These are phyloP conservation scores for Hyperoplus immaculatus DNA, from an alignment of 2,797 vertebrate genomes.

Conservation along the genomic window DNA sequence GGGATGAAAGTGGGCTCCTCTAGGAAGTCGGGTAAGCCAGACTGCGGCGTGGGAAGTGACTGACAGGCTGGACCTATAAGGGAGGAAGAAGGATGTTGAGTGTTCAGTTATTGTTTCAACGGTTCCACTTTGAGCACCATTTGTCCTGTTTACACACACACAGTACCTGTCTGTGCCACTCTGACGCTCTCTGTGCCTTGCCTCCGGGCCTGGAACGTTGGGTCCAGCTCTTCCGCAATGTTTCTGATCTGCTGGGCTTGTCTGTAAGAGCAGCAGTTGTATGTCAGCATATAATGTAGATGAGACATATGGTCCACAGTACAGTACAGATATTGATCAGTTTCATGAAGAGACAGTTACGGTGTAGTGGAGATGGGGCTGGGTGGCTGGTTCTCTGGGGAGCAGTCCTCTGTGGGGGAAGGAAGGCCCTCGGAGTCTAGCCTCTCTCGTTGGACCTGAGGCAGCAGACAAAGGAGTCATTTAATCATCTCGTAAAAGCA, in stretches of 20 bases:
- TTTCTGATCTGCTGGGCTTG: slow-evolving; percentile 78
- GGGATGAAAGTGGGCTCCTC: slow-evolving; percentile 86
- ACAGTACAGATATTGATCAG: neutral
- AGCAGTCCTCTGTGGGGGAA: slow-evolving; percentile 80
- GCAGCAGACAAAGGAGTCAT: neutral
- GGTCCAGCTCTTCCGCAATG: slow-evolving; percentile 86
- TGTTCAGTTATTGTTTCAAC: slow-evolving; percentile 19
- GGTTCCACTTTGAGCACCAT: neutral
- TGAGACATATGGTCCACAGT: no score
- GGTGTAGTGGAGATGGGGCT: slow-evolving; percentile 62
- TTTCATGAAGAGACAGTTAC: slow-evolving; percentile 63
- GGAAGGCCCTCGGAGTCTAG: slow-evolving; percentile 85
- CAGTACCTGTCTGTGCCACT: slow-evolving; percentile 64
- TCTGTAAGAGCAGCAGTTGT: slow-evolving; percentile 57
- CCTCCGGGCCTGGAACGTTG: slow-evolving; percentile 84
- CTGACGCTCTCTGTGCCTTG: slow-evolving; percentile 42
- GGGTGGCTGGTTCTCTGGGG: slow-evolving; percentile 76
- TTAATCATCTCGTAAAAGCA: no score
- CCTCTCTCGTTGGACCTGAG: slow-evolving; percentile 78
- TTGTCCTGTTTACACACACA: neutral
- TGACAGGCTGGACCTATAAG: slow-evolving; percentile 56
- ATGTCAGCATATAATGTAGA: neutral
- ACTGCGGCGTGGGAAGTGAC: slow-evolving; percentile 51
- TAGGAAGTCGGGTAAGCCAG: slow-evolving; percentile 71
- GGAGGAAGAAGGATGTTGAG: slow-evolving; percentile 15